Base-by-base conservation (phyloP, 2,888 invertebrate species). In the Marasmarcha lunaedactyla region DNA sequence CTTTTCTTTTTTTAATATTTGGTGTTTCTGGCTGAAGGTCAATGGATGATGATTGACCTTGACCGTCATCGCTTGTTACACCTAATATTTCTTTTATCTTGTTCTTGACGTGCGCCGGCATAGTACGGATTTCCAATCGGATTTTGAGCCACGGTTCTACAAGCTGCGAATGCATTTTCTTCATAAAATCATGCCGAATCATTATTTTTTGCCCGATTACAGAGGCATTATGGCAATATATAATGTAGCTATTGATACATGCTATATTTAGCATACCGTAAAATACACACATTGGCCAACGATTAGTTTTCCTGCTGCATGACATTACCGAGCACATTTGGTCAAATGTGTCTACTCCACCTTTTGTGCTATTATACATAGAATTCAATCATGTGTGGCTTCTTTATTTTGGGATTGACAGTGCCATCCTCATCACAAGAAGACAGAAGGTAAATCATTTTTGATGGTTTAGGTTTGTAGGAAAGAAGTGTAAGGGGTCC, bases 401-500 rank as follows among this genome's bases (percentile, higher is more conserved):
- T 46, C 10, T 35, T 36, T n/a, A 44, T 33, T 9, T 10, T 1
- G n/a, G 40, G 5, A 33, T 46, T 38, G 10, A 47, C 30, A 6
- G 40, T 40, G 20, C 39, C 47, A 12, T 43, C 39, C 11, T 47
- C 45, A 43, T 45, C 47, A 46, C 52, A 57, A 13, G 54, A 45
- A 33, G 51, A 49, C 30, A 53, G 36, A 25, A 56, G 46, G 13
- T 51, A 47, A 14, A 55, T 43, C 44, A 53, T 47, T 33, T 54
- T 55, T 5, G 41, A 25, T 0, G 51, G 49, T 36, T 55, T 58
- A 6, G 56, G n/a, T n/a, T 59, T 46, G 37, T 48, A 53, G 2
- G 59, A 62, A 0, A 60, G 35, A 2, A 65, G 43, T 1, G 57
- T 58, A 15, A 57, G 41, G 27, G 43, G 45, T 11, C 50, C 49